Evolutionary conservation across 35 echinoderm and acorn worm genomes (phyloP), one percentile per base, ranked within the genome.

Genomic region (Stichopus chloronotus): DNA sequence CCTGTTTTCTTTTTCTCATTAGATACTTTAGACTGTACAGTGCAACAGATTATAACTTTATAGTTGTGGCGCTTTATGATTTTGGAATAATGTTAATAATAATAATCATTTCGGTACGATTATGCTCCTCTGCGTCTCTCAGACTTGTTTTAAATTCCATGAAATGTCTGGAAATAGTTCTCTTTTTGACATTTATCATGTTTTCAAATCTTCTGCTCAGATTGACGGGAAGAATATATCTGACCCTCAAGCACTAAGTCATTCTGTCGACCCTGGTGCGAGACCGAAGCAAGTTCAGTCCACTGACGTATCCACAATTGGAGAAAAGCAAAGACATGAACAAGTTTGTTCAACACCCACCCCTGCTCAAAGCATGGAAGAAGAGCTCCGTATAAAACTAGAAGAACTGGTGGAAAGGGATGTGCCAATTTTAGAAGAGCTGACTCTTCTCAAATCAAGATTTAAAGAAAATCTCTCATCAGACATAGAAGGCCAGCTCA

Each of bases 381-480:
- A 85, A n/a, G 24, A 58, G 2, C 82, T 85, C 10, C 13, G 58
- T 5, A 85, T 14, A 0, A 16, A 85, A 58, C 55, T 8, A 6
- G 87, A 89, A 4, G 61, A 89, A 22, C 5, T 71, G 14, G 22
- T 89, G 61, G 22, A 0, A 16, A 72, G 30, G 20, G 87, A 89
- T 71, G 22, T 89, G 5, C 7, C 43, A 69, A 63, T 89, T 7
- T 72, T 89, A 61, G 87, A 89, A 71, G 71, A 55, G 8, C 65
- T 89, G 12, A 59, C 17, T 12, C n/a, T 9, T 54, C 19, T 89
- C 4, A 54, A 58, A 23, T 8, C 12, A 89, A 89, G 17, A 69
- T 8, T 17, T 30, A 4, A 55, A 43, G 59, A 53, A 25, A 72
- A 58, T 55, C 4, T 13, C 9, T 16, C 21, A n/a, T 19, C 30